Percentiles rank a stretch among this genome's conserved stretches.
phyloP scores from a whole-genome alignment of 2,888 invertebrate species.

The Cephus rjabovi region DNA sequence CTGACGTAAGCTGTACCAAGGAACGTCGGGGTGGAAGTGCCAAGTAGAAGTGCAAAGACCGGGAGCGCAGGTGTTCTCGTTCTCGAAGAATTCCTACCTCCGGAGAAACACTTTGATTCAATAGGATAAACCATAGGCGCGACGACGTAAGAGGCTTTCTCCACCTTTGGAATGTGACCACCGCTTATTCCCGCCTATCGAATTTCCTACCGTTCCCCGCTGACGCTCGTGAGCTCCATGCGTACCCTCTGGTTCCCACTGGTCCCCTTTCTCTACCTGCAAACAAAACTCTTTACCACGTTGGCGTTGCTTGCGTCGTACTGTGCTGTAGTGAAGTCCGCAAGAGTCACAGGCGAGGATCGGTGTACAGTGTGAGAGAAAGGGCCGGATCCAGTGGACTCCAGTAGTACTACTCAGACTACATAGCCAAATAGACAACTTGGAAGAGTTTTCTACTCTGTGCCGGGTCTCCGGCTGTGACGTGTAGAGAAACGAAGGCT shows the following conservation, averaged over 20 bases:
- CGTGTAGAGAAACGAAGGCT: too few relatives aligned
- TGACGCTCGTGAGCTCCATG: not conserved
- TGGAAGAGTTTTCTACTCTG: too few relatives aligned
- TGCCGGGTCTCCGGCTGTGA: too few relatives aligned
- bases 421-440: too few relatives aligned
- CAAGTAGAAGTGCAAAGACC: not conserved
- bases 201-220: not conserved
- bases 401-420: too few relatives aligned
- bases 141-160: slow-evolving; percentile 53
- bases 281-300: not conserved
- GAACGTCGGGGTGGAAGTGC: not conserved
- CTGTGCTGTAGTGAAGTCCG: not conserved
- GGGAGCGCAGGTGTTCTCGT: not conserved
- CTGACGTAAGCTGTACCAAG: too few relatives aligned
- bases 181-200: too few relatives aligned
- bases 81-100: not conserved
- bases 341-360: not conserved
- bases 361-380: too few relatives aligned
- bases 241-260: not conserved
- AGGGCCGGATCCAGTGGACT: too few relatives aligned
- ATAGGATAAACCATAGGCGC: slow-evolving; percentile 23
- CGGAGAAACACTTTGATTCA: not conserved
- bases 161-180: slow-evolving; percentile 26
- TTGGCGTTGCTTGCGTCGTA: not conserved
- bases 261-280: too few relatives aligned